phyloP scores from a whole-genome alignment of 2,113 vertebrate species.

The pig (Sus scrofa) region DNA sequence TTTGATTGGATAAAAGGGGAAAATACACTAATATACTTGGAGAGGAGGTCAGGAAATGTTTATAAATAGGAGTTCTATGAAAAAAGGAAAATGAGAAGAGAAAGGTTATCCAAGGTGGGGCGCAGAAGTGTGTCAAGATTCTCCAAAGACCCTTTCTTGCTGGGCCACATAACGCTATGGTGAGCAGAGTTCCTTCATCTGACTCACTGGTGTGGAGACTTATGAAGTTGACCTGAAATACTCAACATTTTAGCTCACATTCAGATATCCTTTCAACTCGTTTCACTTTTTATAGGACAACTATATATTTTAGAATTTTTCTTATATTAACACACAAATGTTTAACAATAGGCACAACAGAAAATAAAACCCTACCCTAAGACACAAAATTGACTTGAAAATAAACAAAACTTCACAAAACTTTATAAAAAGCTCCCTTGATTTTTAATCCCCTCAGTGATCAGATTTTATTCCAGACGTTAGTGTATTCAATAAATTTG shows the following conservation, averaged over 20 bases:
- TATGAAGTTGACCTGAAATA: background rate
- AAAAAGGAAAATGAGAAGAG: background rate
- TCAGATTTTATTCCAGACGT: conserved; percentile 10
- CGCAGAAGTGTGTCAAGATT: background rate
- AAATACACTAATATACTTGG: background rate
- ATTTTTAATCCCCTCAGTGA: background rate
- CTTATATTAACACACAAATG: background rate
- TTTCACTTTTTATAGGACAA: background rate
- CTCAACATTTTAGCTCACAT: background rate
- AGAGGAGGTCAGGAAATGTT: background rate
- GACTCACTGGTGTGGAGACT: background rate
- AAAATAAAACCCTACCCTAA: background rate
- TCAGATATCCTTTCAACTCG: background rate
- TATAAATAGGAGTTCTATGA: background rate
- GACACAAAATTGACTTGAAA: background rate
- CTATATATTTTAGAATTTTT: background rate
- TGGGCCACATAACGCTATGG: fast-evolving
- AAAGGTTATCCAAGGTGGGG: background rate
- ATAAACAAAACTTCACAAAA: background rate
- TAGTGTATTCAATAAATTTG: background rate
- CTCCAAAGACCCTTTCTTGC: background rate
- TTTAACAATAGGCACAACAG: background rate
- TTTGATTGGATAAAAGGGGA: background rate
- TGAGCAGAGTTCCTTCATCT: background rate
- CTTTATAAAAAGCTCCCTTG: background rate